phyloP scores from a whole-genome alignment of 2,888 invertebrate genomes.

The Platycnemis pennipes region DNA sequence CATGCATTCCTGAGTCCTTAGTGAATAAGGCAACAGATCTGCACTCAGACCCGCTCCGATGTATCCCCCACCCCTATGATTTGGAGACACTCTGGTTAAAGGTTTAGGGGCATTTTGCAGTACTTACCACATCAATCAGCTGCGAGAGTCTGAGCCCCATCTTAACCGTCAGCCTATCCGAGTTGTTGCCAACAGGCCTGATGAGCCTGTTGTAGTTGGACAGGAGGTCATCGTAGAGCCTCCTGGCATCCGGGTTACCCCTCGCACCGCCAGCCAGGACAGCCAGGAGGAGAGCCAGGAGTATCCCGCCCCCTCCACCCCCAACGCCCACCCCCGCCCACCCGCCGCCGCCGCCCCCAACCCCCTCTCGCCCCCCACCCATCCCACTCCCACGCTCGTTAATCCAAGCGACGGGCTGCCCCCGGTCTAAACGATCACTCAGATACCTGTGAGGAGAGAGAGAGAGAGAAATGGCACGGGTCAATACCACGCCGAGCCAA shows the following conservation, averaged over 20 bases:
- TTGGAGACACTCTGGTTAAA: too few species aligned
- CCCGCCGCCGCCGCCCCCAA: background rate
- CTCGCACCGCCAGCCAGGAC: slow-evolving; percentile 73
- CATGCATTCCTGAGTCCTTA: too few species aligned
- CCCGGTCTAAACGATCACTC: slow-evolving; percentile 51
- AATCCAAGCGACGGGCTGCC: slow-evolving; percentile 50
- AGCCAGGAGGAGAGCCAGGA: slow-evolving; percentile 72
- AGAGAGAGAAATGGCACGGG: background rate
- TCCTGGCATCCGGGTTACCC: slow-evolving; percentile 95
- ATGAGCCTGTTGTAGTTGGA: slow-evolving; percentile 97
- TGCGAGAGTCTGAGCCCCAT: slow-evolving; percentile 95
- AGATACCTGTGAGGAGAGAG: slow-evolving; percentile 47
- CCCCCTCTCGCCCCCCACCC: background rate
- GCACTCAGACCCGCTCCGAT: too few species aligned
- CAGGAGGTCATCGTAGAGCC: slow-evolving; percentile 96
- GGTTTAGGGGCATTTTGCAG: background rate
- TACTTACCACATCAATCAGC: slow-evolving; percentile 95
- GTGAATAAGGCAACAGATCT: too few species aligned
- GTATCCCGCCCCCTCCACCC: slow-evolving; percentile 71
- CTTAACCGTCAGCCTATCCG: slow-evolving; percentile 96
- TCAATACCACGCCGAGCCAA: background rate
- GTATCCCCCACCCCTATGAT: too few species aligned
- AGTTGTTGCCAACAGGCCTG: slow-evolving; percentile 96
- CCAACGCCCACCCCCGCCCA: slow-evolving; percentile 58
- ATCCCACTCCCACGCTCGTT: background rate